Evolutionary conservation across 2,888 invertebrate genomes (phyloP).

Genomic region (Ashinkailepas kermadecensis): DNA sequence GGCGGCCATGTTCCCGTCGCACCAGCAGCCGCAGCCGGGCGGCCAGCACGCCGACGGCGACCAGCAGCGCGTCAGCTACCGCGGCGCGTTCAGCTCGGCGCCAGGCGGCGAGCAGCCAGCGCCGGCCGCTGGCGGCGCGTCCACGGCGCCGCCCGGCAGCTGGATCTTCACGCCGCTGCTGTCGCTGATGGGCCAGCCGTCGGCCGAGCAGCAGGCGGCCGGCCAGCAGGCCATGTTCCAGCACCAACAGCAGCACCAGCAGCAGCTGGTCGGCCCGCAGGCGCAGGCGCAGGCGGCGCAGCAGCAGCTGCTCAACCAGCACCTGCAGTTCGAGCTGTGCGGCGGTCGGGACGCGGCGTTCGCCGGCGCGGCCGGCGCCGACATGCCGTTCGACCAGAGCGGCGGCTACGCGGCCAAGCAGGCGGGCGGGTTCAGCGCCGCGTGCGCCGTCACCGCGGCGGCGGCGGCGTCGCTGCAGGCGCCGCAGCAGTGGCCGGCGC

Average conservation of each 20-base stretch:
- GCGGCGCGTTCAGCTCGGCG: slow-evolving; percentile 64
- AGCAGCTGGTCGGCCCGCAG: slow-evolving; percentile 36
- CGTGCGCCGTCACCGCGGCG: slow-evolving; percentile 46
- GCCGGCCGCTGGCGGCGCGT: slow-evolving; percentile 49
- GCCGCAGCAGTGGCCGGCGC: slow-evolving; percentile 44
- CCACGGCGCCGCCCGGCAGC: slow-evolving; percentile 53
- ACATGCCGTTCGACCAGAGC: not conserved
- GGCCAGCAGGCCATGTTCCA: slow-evolving; percentile 24
- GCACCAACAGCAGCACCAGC: slow-evolving; percentile 28
- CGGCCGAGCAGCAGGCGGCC: slow-evolving; percentile 25
- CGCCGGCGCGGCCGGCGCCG: slow-evolving; percentile 42
- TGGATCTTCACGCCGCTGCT: slow-evolving; percentile 65
- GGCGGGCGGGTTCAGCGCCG: not conserved
- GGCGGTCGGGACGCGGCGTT: slow-evolving; percentile 35
- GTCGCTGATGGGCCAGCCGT: slow-evolving; percentile 48
- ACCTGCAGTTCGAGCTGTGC: slow-evolving; percentile 36
- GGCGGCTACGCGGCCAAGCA: not conserved
- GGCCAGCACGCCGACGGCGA: slow-evolving; percentile 35
- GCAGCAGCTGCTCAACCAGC: slow-evolving; percentile 41
- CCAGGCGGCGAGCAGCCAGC: slow-evolving; percentile 41
- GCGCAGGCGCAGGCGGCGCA: slow-evolving; percentile 42
- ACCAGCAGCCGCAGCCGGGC: slow-evolving; percentile 26
- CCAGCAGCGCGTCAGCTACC: slow-evolving; percentile 47
- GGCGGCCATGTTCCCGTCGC: slow-evolving; percentile 17
- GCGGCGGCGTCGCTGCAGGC: slow-evolving; percentile 41